A percentile compares a stretch with the other conserved stretches of the same genome.
Evolutionary conservation across 2,113 vertebrate species (phyloP).

Genomic region (Forbesichthys papilliferus): DNA sequence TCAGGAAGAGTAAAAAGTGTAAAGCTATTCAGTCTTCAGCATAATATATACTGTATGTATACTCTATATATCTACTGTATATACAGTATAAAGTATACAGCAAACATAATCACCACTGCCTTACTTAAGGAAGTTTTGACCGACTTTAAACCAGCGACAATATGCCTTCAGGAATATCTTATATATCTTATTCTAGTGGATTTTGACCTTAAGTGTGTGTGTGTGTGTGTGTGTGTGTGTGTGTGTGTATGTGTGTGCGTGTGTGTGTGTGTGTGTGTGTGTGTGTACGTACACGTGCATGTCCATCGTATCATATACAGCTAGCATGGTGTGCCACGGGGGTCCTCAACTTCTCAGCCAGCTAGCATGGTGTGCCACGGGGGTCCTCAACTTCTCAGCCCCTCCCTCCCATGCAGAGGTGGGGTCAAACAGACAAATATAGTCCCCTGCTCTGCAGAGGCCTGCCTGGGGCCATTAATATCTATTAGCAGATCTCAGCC

Average conservation of each 20-base stretch:
- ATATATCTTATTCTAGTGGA: not conserved
- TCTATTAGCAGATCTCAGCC: conserved; percentile 64
- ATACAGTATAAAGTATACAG: too few relatives aligned
- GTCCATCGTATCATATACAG: conserved; percentile 28
- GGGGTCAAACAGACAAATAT: conserved; percentile 63
- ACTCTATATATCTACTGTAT: too few relatives aligned
- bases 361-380: conserved; percentile 54
- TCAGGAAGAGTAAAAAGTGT: not conserved
- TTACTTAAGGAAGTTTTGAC: too few relatives aligned
- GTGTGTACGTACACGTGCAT: conserved; percentile 4
- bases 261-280: not conserved
- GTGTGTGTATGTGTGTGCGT: conserved; percentile 8
- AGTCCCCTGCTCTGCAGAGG: conserved; percentile 57
- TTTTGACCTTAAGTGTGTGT: conserved; percentile 2
- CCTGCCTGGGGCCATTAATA: conserved; percentile 69
- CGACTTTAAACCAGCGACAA: too few relatives aligned
- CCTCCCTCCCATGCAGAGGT: conserved; percentile 49
- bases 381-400: conserved; percentile 40
- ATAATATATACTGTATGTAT: too few relatives aligned
- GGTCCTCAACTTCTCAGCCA: conserved; percentile 39
- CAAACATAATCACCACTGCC: too few relatives aligned
- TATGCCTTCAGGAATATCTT: not conserved
- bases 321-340: conserved; percentile 53
- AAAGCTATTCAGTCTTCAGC: too few relatives aligned
- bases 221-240: not conserved